These are phyloP conservation scores for Pelosia muscerda DNA, from an alignment of 2,888 invertebrate species.

Conservation along the genomic window DNA sequence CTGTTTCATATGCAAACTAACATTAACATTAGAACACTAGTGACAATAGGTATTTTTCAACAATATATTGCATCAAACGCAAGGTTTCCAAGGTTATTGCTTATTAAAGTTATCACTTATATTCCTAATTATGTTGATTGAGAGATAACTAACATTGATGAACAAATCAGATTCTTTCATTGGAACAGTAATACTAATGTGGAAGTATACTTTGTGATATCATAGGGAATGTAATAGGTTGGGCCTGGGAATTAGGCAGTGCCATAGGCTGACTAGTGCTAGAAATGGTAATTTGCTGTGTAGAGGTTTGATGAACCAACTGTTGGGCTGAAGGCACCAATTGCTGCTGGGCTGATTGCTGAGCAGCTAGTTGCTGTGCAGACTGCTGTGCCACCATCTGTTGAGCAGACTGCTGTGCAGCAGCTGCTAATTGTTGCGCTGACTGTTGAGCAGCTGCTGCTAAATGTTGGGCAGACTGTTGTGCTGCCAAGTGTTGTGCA, in stretches of 20 bases:
- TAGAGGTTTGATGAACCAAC: constrained; percentile 80
- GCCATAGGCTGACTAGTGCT: constrained; percentile 84
- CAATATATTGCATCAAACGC: not conserved
- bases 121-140: constrained; percentile 19
- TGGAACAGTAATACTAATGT: constrained; percentile 50
- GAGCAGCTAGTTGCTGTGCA: constrained; percentile 75
- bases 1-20: constrained; percentile 21
- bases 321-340: constrained; percentile 76
- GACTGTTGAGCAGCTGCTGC: constrained; percentile 71
- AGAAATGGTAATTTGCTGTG: constrained; percentile 82
- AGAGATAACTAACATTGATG: constrained; percentile 13
- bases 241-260: constrained; percentile 79
- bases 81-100: constrained; percentile 14
- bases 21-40: constrained; percentile 10
- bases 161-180: constrained; percentile 21
- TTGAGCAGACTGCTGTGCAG: constrained; percentile 68
- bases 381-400: constrained; percentile 71
- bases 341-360: constrained; percentile 80
- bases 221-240: constrained; percentile 81
- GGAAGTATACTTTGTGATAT: constrained; percentile 83
- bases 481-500: constrained; percentile 63
- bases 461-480: constrained; percentile 71
- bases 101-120: constrained; percentile 22
- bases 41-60: constrained; percentile 15
- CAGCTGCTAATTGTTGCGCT: constrained; percentile 70